These are phyloP conservation scores for Sycophila sp. DNA, from an alignment of 1,140 invertebrate genomes.

Conservation along the genomic window DNA sequence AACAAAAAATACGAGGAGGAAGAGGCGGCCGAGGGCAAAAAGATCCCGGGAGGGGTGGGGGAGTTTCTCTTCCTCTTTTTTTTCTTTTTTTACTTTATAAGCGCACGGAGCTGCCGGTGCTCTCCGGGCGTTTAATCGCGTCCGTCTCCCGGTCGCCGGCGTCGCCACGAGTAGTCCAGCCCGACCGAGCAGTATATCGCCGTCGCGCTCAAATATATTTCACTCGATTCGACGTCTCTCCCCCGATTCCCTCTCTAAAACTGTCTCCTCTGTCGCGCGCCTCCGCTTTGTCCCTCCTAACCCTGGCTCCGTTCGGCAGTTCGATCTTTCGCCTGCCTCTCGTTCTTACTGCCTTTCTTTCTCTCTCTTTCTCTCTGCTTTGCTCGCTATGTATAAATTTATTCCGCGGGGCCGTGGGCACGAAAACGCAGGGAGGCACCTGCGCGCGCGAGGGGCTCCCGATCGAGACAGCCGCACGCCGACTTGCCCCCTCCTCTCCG, in stretches of 20 bases:
- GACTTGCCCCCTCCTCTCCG: not conserved
- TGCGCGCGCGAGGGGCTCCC: not conserved
- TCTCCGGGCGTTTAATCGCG: slow-evolving; percentile 25
- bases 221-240: slow-evolving; percentile 16
- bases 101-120: not conserved
- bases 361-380: slow-evolving; percentile 10
- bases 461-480: not conserved
- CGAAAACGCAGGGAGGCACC: slow-evolving; percentile 15
- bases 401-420: slow-evolving; percentile 17
- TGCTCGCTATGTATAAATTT: slow-evolving; percentile 26
- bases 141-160: not conserved
- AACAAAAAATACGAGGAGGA: not conserved
- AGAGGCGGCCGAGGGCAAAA: not conserved
- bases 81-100: slow-evolving; percentile 21
- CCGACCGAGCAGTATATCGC: slow-evolving; percentile 6
- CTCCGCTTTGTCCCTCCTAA: not conserved
- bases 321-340: not conserved
- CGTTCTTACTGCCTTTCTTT: slow-evolving; percentile 5
- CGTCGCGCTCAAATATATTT: slow-evolving; percentile 30
- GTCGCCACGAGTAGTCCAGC: not conserved
- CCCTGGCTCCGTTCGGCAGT: not conserved
- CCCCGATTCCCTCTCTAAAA: slow-evolving; percentile 13
- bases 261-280: slow-evolving; percentile 25
- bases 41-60: not conserved
- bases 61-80: too few relatives aligned